A percentile compares a stretch with the other conserved stretches of the same genome.
Conservation (phyloP, 2,113 vertebrate species). For the Camelus bactrianus region DNA sequence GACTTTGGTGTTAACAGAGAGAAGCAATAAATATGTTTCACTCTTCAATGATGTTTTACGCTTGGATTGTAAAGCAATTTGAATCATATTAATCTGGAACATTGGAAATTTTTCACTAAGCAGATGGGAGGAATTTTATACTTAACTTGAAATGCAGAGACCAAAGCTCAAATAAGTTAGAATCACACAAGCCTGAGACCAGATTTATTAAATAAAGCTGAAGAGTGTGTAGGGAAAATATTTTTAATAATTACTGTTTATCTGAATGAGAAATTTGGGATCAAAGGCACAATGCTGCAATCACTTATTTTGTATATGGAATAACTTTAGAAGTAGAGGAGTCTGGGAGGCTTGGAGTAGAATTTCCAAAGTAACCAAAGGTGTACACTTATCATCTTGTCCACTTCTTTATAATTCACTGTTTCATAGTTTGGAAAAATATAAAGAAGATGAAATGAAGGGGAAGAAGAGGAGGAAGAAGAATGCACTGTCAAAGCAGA, state of each 20-base stretch:
- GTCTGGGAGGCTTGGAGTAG: neutral
- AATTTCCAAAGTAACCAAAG: neutral
- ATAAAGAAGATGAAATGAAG: neutral
- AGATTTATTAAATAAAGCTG: neutral
- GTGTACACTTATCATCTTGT: neutral
- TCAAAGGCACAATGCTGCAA: neutral
- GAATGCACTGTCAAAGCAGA: neutral
- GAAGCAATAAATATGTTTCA: neutral
- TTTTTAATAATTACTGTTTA: neutral
- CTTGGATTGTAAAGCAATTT: neutral
- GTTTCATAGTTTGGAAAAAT: neutral
- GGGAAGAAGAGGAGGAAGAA: neutral
- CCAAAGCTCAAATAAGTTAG: neutral
- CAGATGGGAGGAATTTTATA: neutral
- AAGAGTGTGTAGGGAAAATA: neutral
- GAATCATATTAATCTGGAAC: neutral
- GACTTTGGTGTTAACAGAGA: constrained; percentile 10
- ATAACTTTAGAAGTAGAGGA: neutral
- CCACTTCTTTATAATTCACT: neutral
- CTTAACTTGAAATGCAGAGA: neutral
- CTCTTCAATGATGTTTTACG: neutral
- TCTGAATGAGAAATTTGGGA: neutral
- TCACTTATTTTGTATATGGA: neutral
- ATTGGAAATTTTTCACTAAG: neutral
- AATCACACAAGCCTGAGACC: neutral